These are phyloP conservation scores for Eumacrocentrus americanus DNA, from an alignment of 2,888 invertebrate species.

Conservation along the genomic window DNA sequence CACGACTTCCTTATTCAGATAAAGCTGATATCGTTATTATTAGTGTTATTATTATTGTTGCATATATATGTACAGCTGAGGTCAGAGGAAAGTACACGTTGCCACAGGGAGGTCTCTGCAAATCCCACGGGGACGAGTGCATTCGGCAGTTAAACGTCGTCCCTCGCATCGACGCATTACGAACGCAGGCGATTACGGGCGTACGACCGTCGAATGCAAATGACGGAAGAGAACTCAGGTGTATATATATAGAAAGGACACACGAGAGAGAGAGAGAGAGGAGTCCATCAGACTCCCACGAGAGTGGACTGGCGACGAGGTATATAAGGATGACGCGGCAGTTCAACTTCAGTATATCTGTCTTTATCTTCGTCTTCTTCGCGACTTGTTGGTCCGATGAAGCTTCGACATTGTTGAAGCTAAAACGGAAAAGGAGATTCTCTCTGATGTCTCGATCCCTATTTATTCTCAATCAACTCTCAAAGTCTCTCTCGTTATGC, in stretches of 20 bases:
- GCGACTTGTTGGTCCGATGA: slow-evolving; percentile 16
- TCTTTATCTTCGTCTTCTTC: slow-evolving; percentile 7
- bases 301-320: slow-evolving; percentile 8
- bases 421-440: slow-evolving; percentile 1
- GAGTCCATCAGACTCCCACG: slow-evolving; percentile 33
- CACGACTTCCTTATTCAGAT: slow-evolving; percentile 18
- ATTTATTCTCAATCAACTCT: slow-evolving; percentile 26
- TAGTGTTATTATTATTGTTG: background rate
- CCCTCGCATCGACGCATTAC: slow-evolving; percentile 31
- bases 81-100: too few relatives aligned
- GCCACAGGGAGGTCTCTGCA: slow-evolving; percentile 37
- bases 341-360: slow-evolving; percentile 8
- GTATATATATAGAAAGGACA: slow-evolving; percentile 23
- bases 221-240: slow-evolving; percentile 34
- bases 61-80: slow-evolving; percentile 3
- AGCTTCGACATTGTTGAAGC: slow-evolving; percentile 19
- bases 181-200: slow-evolving; percentile 34
- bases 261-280: too few relatives aligned
- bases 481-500: slow-evolving; percentile 12
- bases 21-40: slow-evolving; percentile 4
- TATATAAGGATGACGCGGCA: slow-evolving; percentile 24
- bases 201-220: slow-evolving; percentile 39
- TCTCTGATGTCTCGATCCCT: slow-evolving; percentile 31
- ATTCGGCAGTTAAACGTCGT: slow-evolving; percentile 43
- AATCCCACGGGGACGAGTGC: slow-evolving; percentile 37